phyloP scores from a whole-genome alignment of 1,140 invertebrate species.

The Protaetia brevitarsis region DNA sequence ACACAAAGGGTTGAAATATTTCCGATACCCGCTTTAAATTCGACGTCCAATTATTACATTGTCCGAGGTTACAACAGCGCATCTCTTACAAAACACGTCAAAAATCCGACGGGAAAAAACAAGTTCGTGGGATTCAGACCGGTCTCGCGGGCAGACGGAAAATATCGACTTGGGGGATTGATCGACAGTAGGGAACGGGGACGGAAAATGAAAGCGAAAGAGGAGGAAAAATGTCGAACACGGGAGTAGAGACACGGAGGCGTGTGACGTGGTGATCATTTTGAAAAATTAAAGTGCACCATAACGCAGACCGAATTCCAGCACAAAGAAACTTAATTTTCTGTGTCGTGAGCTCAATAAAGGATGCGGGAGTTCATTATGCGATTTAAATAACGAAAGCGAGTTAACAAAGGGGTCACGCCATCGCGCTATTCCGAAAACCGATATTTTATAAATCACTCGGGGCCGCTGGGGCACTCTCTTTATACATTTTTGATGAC shows the following conservation, averaged over 20 bases:
- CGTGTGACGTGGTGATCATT: background rate
- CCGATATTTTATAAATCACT: constrained; percentile 8
- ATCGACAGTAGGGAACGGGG: background rate
- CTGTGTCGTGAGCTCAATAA: constrained; percentile 15
- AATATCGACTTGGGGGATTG: background rate
- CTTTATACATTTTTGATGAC: constrained; percentile 16
- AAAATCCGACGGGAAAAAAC: background rate
- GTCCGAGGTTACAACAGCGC: background rate
- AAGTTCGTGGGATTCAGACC: background rate
- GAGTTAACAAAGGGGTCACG: background rate
- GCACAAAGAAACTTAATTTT: constrained; percentile 16
- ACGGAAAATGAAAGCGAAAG: background rate
- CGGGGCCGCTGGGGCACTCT: background rate
- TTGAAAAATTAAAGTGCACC: constrained; percentile 13
- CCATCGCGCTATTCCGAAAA: constrained; percentile 6
- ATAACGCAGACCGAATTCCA: background rate
- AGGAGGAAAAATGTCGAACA: too few species aligned
- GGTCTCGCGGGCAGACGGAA: background rate
- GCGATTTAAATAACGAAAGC: constrained; percentile 11
- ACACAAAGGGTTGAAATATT: background rate
- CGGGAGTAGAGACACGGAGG: too few species aligned
- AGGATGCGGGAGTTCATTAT: constrained; percentile 1
- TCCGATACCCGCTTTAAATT: background rate
- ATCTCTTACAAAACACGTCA: background rate
- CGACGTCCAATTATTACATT: background rate